A percentile compares a stretch with the other conserved stretches of the same genome.
These are phyloP conservation scores for Natrix natrix DNA, from an alignment of 2,797 vertebrate species.

Conservation along the genomic window DNA sequence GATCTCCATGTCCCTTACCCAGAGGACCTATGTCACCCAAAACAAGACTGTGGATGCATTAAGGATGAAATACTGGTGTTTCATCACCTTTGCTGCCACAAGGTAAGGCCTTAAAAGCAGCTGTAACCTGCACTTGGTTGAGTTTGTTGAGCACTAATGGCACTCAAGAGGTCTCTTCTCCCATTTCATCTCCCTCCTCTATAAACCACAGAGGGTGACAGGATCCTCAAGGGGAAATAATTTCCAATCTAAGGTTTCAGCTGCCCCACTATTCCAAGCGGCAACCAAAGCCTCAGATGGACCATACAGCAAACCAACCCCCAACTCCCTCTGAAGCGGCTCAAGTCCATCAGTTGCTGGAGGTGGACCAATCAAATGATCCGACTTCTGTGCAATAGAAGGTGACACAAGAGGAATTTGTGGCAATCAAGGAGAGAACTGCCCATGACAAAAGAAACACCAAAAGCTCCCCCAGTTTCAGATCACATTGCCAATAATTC, in stretches of 20 bases:
- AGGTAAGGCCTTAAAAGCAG: neutral
- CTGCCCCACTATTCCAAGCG: neutral
- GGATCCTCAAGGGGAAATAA: neutral
- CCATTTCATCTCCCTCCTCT: neutral
- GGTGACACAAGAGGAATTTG: neutral
- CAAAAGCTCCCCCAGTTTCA: neutral
- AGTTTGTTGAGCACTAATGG: neutral
- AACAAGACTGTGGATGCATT: neutral
- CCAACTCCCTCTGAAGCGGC: neutral
- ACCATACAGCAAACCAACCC: neutral
- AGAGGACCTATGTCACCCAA: neutral
- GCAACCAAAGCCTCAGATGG: neutral
- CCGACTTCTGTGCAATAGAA: neutral
- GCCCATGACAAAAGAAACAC: neutral
- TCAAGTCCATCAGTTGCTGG: neutral
- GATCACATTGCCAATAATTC: neutral
- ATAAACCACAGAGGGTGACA: neutral
- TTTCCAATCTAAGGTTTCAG: neutral
- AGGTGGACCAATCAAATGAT: neutral
- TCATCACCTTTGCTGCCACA: neutral
- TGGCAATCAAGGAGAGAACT: neutral
- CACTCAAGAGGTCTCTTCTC: neutral
- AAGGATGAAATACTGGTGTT: neutral
- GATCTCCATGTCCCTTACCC: neutral
- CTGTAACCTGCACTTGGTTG: neutral